phyloP scores from a whole-genome alignment of 2,113 vertebrate genomes.

The Halichoeres trimaculatus region DNA sequence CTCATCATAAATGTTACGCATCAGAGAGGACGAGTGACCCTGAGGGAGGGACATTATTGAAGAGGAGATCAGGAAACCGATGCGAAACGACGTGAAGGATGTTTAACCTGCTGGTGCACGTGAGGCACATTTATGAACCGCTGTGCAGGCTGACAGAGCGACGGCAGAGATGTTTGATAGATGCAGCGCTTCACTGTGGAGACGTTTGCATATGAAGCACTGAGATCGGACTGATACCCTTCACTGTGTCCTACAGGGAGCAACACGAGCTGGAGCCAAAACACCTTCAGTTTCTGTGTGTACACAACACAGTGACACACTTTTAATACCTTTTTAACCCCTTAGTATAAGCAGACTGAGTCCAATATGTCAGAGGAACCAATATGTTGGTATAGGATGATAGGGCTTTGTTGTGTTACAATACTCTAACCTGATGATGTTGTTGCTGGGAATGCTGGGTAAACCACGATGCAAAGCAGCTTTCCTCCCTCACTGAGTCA shows the following conservation, averaged over 20 bases:
- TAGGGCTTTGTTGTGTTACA: too few relatives aligned
- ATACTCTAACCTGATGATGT: too few relatives aligned
- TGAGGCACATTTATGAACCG: slow-evolving; percentile 68
- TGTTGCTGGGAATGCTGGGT: too few relatives aligned
- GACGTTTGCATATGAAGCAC: slow-evolving; percentile 36
- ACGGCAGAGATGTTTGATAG: slow-evolving; percentile 61
- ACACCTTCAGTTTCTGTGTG: not conserved
- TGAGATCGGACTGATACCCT: slow-evolving; percentile 64
- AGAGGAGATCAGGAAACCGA: slow-evolving; percentile 47
- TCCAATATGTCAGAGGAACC: too few relatives aligned
- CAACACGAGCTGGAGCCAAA: not conserved
- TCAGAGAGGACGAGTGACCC: slow-evolving; percentile 63
- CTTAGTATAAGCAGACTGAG: too few relatives aligned
- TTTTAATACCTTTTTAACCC: too few relatives aligned
- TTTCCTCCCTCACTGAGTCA: too few relatives aligned
- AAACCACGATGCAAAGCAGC: too few relatives aligned
- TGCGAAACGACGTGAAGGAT: slow-evolving; percentile 65
- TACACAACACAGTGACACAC: not conserved
- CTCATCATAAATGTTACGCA: slow-evolving; percentile 56
- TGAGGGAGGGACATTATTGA: slow-evolving; percentile 34
- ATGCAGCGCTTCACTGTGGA: slow-evolving; percentile 42
- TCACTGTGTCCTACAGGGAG: slow-evolving; percentile 56
- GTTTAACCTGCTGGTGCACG: slow-evolving; percentile 49
- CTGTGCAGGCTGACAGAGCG: slow-evolving; percentile 54
- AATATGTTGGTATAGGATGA: too few relatives aligned